Conservation (phyloP, 2,797 vertebrate species). For the Siniperca obscura region DNA sequence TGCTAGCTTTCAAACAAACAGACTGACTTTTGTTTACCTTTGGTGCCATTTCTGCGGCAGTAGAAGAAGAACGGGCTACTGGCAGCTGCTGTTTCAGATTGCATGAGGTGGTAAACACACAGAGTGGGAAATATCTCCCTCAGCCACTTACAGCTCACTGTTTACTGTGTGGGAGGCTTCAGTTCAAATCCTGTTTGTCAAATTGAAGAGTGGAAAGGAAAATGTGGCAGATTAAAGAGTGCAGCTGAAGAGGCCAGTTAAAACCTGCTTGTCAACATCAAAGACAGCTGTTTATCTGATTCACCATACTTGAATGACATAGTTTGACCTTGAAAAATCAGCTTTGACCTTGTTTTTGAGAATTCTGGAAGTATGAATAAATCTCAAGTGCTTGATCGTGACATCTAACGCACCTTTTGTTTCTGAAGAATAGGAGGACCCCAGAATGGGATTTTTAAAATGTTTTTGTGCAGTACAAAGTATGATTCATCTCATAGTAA, state of each 20-base stretch:
- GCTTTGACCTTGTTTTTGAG: conserved; percentile 7
- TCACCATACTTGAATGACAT: conserved; percentile 37
- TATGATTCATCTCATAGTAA: conserved; percentile 26
- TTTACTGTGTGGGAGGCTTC: conserved; percentile 71
- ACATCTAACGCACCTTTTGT: conserved; percentile 9
- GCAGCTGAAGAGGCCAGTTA: conserved; percentile 58
- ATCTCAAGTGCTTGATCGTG: neutral
- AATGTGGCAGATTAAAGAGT: conserved; percentile 67
- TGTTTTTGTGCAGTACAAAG: neutral
- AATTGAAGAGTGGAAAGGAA: conserved; percentile 68
- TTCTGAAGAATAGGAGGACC: conserved; percentile 27
- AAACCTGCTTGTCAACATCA: conserved; percentile 57
- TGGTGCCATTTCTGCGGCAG: conserved; percentile 29
- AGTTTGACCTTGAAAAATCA: conserved; percentile 29
- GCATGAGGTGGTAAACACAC: conserved; percentile 52
- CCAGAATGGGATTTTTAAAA: neutral
- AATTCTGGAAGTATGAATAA: conserved; percentile 1
- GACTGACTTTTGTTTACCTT: conserved; percentile 6
- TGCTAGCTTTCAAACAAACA: neutral
- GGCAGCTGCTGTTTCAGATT: conserved; percentile 53
- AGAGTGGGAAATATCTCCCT: conserved; percentile 60
- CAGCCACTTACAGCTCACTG: conserved; percentile 59
- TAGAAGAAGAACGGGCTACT: neutral
- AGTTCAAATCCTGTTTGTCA: conserved; percentile 74
- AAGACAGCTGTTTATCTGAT: conserved; percentile 59